phyloP scores from a whole-genome alignment of 2,888 invertebrate species.

The Ceramica pisi region DNA sequence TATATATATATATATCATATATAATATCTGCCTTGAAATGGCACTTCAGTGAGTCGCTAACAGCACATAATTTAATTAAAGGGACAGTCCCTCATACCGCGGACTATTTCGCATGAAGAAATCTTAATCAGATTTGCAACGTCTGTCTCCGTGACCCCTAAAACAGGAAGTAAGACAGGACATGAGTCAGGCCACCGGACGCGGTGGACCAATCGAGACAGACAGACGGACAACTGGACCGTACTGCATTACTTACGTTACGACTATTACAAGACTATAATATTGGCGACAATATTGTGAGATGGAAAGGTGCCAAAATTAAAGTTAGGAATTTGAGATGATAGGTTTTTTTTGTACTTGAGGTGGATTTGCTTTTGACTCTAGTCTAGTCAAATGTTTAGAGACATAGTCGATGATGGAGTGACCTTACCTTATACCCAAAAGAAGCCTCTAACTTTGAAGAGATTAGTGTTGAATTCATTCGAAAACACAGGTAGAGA shows the following conservation, averaged over 20 bases:
- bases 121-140: conserved; percentile 32
- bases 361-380: too few species aligned
- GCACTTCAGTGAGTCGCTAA: neutral
- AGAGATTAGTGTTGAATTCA: too few species aligned
- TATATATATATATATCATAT: too few species aligned
- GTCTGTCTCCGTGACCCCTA: conserved; percentile 31
- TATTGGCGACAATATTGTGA: neutral
- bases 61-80: neutral
- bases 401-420: too few species aligned
- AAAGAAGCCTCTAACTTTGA: too few species aligned
- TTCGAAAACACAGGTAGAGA: too few species aligned
- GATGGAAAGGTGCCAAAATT: neutral
- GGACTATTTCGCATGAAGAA: neutral
- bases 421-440: too few species aligned
- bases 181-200: conserved; percentile 55
- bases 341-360: neutral
- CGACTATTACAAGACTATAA: neutral
- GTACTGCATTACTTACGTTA: conserved; percentile 29
- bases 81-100: neutral
- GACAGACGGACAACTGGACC: conserved; percentile 25
- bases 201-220: conserved; percentile 39
- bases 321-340: neutral
- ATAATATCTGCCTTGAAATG: neutral
- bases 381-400: too few species aligned
- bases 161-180: conserved; percentile 51